Conservation (phyloP, 2,888 invertebrate species). For the Rhamnusium bicolor region DNA sequence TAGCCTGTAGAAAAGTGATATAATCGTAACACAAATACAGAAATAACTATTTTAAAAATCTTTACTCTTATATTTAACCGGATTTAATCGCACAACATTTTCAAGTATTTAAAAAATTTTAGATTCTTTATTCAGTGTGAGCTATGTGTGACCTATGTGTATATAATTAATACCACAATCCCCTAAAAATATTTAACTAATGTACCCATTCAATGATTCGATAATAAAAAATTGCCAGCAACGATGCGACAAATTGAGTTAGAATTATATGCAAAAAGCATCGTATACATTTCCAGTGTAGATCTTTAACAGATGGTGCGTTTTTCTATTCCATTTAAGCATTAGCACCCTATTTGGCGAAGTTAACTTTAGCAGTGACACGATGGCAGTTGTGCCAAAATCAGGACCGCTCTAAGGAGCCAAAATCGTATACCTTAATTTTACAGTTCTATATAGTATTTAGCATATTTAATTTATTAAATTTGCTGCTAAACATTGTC, state of each 20-base stretch:
- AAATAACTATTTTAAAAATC: too few species aligned
- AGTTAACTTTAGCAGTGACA: constrained; percentile 57
- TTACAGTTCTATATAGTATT: background rate
- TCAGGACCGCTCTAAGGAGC: constrained; percentile 34
- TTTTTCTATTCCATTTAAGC: constrained; percentile 73
- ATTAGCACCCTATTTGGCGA: constrained; percentile 67
- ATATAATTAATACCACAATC: background rate
- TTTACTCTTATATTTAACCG: too few species aligned
- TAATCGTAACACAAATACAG: too few species aligned
- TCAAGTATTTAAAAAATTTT: too few species aligned
- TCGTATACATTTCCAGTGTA: constrained; percentile 58
- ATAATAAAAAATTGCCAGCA: constrained; percentile 38
- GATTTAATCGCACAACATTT: too few species aligned
- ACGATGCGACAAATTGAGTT: constrained; percentile 62
- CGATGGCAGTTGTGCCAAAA: constrained; percentile 60
- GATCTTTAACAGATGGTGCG: constrained; percentile 73
- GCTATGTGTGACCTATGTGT: background rate
- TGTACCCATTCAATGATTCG: constrained; percentile 16
- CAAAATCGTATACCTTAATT: background rate
- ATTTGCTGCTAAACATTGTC: too few species aligned
- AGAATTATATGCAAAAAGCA: constrained; percentile 64
- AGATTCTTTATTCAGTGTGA: too few species aligned
- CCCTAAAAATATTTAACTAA: constrained; percentile 10
- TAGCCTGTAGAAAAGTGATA: too few species aligned
- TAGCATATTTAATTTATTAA: too few species aligned